Evolutionary conservation across 2,888 invertebrate genomes (phyloP).

Genomic region (Petrolisthes cinctipes): DNA sequence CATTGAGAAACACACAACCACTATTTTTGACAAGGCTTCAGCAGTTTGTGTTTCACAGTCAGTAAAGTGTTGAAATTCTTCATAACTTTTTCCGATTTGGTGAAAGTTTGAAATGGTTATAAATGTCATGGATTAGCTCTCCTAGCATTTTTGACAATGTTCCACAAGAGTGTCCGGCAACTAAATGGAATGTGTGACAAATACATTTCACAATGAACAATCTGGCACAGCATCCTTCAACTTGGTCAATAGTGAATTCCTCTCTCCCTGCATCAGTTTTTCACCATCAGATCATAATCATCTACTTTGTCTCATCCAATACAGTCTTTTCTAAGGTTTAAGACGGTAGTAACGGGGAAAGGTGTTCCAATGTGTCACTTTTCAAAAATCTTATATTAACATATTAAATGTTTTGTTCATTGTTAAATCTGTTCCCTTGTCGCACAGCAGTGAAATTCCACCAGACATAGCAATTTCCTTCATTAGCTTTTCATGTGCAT

Average conservation of each 20-base stretch:
- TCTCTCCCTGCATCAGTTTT: constrained; percentile 31
- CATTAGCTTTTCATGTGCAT: neutral
- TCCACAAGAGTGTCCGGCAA: constrained; percentile 25
- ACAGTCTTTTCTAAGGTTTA: constrained; percentile 6
- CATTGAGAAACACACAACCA: constrained; percentile 25
- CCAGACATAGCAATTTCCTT: neutral
- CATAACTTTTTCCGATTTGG: constrained; percentile 25
- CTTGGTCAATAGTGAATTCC: constrained; percentile 15
- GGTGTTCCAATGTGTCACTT: constrained; percentile 10
- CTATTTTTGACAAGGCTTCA: constrained; percentile 29
- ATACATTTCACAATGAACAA: too few relatives aligned
- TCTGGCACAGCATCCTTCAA: constrained; percentile 11
- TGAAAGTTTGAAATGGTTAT: constrained; percentile 30
- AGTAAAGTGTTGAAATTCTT: constrained; percentile 33
- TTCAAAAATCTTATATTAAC: too few relatives aligned
- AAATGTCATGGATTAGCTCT: constrained; percentile 25
- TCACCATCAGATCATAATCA: too few relatives aligned
- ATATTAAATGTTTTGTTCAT: too few relatives aligned
- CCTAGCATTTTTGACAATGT: constrained; percentile 11
- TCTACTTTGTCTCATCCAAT: neutral
- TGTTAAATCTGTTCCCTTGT: too few relatives aligned
- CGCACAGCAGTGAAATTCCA: neutral
- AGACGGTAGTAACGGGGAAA: constrained; percentile 11
- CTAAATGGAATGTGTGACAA: too few relatives aligned
- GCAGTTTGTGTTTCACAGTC: constrained; percentile 16